Conservation (phyloP, 2,113 vertebrate species). For the Halcyon malimbica region DNA sequence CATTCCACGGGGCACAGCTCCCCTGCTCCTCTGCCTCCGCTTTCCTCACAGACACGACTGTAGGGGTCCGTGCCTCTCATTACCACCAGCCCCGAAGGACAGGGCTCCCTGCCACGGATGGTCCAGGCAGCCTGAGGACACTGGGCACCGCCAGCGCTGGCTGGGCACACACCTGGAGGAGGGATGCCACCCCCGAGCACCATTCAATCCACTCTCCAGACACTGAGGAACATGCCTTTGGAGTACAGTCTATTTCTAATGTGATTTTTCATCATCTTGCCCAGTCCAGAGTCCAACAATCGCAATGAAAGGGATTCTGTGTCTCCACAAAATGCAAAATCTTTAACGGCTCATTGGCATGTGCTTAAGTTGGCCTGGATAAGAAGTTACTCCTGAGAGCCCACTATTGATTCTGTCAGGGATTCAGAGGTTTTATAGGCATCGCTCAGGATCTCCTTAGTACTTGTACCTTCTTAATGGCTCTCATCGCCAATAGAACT, state of each 20-base stretch:
- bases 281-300: neutral
- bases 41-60: fast-evolving
- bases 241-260: neutral
- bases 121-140: fast-evolving
- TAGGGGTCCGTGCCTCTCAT: fast-evolving
- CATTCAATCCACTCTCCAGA: fast-evolving
- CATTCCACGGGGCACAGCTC: fast-evolving
- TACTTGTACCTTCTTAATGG: slow-evolving; percentile 34
- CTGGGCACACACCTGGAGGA: fast-evolving
- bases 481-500: neutral
- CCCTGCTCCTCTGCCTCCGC: too few relatives aligned
- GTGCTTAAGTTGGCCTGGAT: slow-evolving; percentile 40
- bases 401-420: slow-evolving; percentile 60
- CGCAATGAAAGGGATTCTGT: neutral
- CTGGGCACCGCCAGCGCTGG: fast-evolving
- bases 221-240: neutral
- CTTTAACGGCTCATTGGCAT: slow-evolving; percentile 56
- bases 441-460: slow-evolving; percentile 48
- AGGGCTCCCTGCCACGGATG: fast-evolving
- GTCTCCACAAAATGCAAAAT: slow-evolving; percentile 48
- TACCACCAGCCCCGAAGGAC: neutral
- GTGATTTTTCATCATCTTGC: neutral
- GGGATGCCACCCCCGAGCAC: fast-evolving
- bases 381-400: slow-evolving; percentile 51
- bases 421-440: slow-evolving; percentile 61